These are phyloP conservation scores for Pheosia gnoma DNA, from an alignment of 2,888 invertebrate genomes.

Conservation along the genomic window DNA sequence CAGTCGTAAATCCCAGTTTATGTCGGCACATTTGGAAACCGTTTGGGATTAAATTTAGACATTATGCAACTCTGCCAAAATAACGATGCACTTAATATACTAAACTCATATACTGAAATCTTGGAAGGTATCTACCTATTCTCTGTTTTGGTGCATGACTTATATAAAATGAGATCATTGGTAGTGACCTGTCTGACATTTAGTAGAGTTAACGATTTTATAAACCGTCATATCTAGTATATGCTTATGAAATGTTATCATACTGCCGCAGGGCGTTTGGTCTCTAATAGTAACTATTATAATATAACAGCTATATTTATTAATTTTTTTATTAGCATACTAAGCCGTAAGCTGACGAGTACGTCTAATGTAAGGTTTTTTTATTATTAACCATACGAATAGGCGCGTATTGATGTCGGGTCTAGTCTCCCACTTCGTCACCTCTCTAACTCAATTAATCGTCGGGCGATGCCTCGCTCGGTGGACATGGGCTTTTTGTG, in stretches of 20 bases:
- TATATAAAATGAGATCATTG: not conserved
- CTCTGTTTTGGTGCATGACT: too few species aligned
- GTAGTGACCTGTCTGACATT: constrained; percentile 36
- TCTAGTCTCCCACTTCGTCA: constrained; percentile 32
- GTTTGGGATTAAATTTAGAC: constrained; percentile 65
- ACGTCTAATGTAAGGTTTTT: too few species aligned
- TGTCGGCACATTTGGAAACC: constrained; percentile 67
- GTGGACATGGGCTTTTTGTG: constrained; percentile 40
- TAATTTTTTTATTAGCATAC: too few species aligned
- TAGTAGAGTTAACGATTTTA: constrained; percentile 51
- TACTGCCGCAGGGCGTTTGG: constrained; percentile 17
- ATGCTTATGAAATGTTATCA: constrained; percentile 44
- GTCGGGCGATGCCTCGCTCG: constrained; percentile 51
- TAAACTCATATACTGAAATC: constrained; percentile 10
- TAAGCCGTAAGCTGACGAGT: too few species aligned
- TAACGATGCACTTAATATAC: not conserved
- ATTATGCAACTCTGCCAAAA: constrained; percentile 51
- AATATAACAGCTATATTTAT: too few species aligned
- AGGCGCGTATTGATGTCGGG: constrained; percentile 15
- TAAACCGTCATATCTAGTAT: constrained; percentile 50
- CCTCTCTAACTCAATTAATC: constrained; percentile 58
- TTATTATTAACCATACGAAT: constrained; percentile 11
- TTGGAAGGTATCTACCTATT: too few species aligned
- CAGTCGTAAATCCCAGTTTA: constrained; percentile 72
- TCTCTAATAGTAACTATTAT: too few species aligned